phyloP scores from a whole-genome alignment of 2,113 vertebrate species.

The Todiramphus saurophagus region DNA sequence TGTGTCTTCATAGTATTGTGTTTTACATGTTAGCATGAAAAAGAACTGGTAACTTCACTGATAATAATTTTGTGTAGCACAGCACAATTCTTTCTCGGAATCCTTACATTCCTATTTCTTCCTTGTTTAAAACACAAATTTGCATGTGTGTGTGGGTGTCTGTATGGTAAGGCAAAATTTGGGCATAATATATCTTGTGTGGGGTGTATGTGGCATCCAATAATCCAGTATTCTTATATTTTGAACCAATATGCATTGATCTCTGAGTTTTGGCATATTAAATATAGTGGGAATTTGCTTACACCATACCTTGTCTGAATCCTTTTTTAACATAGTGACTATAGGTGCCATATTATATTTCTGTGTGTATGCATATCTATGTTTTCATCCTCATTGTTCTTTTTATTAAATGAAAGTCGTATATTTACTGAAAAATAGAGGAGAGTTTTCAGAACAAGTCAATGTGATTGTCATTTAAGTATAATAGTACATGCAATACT shows the following conservation, averaged over 20 bases:
- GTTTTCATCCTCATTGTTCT: background rate
- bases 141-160: accelerated
- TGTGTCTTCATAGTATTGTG: background rate
- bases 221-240: background rate
- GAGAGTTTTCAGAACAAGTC: background rate
- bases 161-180: background rate
- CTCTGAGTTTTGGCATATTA: background rate
- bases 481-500: background rate
- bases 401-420: background rate
- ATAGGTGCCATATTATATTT: background rate
- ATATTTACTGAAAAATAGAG: background rate
- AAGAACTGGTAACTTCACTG: background rate
- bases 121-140: background rate
- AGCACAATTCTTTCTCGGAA: background rate
- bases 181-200: background rate
- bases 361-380: background rate
- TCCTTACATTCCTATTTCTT: background rate
- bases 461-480: background rate
- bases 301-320: background rate
- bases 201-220: background rate
- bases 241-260: background rate
- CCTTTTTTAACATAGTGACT: background rate
- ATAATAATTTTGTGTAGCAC: no score
- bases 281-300: background rate
- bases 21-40: background rate